Base-by-base conservation (phyloP, 2,888 invertebrate species). In the Agriotes lineatus region DNA sequence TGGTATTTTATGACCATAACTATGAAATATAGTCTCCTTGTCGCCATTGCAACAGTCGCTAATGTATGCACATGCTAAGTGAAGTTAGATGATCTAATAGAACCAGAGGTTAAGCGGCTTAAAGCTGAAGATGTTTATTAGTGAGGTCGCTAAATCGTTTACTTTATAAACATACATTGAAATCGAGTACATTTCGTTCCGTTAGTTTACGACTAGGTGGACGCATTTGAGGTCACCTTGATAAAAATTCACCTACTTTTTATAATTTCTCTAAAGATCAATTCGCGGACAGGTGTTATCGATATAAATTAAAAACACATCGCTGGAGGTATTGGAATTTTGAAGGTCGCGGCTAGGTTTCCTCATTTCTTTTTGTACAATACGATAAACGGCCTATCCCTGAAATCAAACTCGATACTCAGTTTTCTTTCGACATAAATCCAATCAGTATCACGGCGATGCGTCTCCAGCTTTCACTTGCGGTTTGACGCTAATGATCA, bases 231-330 rank as follows among this genome's bases (percentile, higher is more conserved):
- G 56, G 56, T 56, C 56, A 56, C 56, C 37, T 9, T 56, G 37
- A 56, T 56, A 56, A 52, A 52, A 56, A 56, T 56, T 37, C 39
- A 56, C 56, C 56, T 56, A 56, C 39, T 56, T 56, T 39, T 56
- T 20, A 39, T 10, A 56, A 56, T 56, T 56, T 56, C 56, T 56
- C 56, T 22, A 39, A 39, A 19, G 56, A 56, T 56, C 56, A 9
- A 56, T 37, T 22, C 14, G 7, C 18, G 16, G 16, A 16, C 33
- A 52, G 48, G 19, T 48, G 42, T 16, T 42, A 42, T 42, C 12
- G 42, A 42, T 42, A 16, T 42, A 18, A 39, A 42, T 18, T 18
- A 14, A 42, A 42, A 35, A 10, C 5, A 35, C 25, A n/a, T 9
- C 42, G 16, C 16, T 7, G 16, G 4, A 5, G 1, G 9, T 42